A percentile compares a stretch with the other conserved stretches of the same genome.
Evolutionary conservation across 2,888 invertebrate species (phyloP).

Genomic region (Drosophila multiciliata): DNA sequence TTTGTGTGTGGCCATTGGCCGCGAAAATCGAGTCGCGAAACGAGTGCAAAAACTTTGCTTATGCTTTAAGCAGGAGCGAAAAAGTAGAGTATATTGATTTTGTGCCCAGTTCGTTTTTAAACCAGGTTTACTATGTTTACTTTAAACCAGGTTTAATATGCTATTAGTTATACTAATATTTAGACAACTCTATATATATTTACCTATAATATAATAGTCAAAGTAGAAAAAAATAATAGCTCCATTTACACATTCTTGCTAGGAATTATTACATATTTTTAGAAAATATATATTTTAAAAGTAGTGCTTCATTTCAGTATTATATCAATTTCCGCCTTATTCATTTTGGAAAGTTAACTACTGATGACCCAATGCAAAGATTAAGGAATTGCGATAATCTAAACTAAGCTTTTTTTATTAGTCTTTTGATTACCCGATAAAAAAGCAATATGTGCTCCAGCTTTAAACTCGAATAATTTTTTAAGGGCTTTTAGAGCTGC

Average conservation of each 20-base stretch:
- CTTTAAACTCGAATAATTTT: not conserved
- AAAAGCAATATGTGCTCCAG: not conserved
- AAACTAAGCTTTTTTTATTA: not conserved
- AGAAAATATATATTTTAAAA: not conserved
- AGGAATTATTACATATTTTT: not conserved
- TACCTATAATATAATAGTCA: not conserved
- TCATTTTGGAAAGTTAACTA: not conserved
- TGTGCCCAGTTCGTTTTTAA: not conserved
- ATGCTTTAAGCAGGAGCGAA: not conserved
- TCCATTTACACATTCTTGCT: not conserved
- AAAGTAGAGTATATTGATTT: not conserved
- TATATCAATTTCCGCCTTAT: not conserved
- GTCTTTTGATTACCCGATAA: not conserved
- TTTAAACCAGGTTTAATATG: not conserved
- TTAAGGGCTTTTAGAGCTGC: not conserved
- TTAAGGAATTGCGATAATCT: not conserved
- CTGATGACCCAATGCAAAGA: not conserved
- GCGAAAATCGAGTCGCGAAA: slow-evolving; percentile 60
- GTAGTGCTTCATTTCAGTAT: no score
- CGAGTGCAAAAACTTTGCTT: slow-evolving; percentile 62
- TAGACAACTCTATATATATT: not conserved
- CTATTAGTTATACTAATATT: not conserved
- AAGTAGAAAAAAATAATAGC: not conserved
- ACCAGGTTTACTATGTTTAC: not conserved
- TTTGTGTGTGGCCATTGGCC: slow-evolving; percentile 48